phyloP scores from a whole-genome alignment of 2,888 invertebrate genomes.

The Cephus pygmeus region DNA sequence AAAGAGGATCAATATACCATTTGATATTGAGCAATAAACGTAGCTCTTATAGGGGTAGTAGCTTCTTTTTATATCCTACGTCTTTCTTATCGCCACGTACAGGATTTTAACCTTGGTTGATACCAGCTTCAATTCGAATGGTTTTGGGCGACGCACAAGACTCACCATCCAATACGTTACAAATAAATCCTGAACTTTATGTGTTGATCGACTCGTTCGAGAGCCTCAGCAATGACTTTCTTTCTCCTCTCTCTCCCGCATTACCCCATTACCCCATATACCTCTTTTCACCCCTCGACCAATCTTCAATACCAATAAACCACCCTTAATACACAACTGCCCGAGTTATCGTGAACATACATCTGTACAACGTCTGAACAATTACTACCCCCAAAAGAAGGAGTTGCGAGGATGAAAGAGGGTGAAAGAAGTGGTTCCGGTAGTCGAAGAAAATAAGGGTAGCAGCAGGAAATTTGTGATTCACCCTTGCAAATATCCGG shows the following conservation, averaged over 20 bases:
- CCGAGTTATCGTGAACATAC: not conserved
- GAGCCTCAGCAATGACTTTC: not conserved
- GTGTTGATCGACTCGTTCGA: not conserved
- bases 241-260: not conserved
- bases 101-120: not conserved
- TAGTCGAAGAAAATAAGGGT: not conserved
- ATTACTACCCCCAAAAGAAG: not conserved
- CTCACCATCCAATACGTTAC: not conserved
- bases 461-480: not conserved
- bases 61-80: not conserved
- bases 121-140: not conserved
- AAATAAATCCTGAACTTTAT: not conserved
- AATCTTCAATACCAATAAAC: not conserved
- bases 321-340: not conserved
- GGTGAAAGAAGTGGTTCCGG: not conserved
- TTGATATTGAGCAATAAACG: constrained; percentile 9
- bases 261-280: not conserved
- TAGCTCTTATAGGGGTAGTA: not conserved
- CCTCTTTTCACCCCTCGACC: not conserved
- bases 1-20: not conserved
- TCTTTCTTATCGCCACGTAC: not conserved
- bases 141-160: not conserved
- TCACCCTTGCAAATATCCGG: constrained; percentile 1
- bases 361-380: not conserved
- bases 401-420: not conserved